A percentile compares a stretch with the other conserved stretches of the same genome.
phyloP scores from a whole-genome alignment of 2,113 vertebrate species.

The Corvus moneduloides region DNA sequence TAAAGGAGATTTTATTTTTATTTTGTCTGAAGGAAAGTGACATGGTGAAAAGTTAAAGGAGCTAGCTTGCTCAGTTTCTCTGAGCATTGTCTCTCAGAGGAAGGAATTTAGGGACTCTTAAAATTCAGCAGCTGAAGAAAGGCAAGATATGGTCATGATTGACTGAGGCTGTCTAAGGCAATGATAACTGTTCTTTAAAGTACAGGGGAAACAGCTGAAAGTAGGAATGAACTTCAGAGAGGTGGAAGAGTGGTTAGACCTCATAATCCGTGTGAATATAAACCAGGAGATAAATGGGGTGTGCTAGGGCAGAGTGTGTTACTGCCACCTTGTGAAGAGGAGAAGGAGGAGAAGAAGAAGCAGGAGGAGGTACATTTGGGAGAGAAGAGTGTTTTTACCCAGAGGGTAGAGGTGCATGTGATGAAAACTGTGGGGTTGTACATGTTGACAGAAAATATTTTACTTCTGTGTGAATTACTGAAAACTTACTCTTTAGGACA shows the following conservation, averaged over 20 bases:
- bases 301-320: background rate
- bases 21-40: background rate
- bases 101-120: background rate
- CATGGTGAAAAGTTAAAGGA: background rate
- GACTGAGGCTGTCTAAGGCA: background rate
- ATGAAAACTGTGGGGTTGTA: background rate
- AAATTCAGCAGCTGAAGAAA: background rate
- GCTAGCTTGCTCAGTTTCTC: background rate
- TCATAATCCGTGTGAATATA: background rate
- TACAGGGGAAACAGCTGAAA: background rate
- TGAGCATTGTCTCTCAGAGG: background rate
- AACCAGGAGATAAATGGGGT: background rate
- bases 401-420: background rate
- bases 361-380: background rate
- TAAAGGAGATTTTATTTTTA: background rate
- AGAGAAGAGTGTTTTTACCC: rapidly evolving
- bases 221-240: background rate
- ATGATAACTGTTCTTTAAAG: background rate
- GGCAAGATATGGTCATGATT: background rate
- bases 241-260: background rate
- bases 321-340: background rate
- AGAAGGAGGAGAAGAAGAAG: background rate
- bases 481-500: background rate
- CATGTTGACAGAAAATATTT: background rate
- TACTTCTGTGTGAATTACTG: background rate